Evolutionary conservation across 1,140 invertebrate species (phyloP), one percentile per base, ranked within the genome.

Genomic region (Drosophila aff.): DNA sequence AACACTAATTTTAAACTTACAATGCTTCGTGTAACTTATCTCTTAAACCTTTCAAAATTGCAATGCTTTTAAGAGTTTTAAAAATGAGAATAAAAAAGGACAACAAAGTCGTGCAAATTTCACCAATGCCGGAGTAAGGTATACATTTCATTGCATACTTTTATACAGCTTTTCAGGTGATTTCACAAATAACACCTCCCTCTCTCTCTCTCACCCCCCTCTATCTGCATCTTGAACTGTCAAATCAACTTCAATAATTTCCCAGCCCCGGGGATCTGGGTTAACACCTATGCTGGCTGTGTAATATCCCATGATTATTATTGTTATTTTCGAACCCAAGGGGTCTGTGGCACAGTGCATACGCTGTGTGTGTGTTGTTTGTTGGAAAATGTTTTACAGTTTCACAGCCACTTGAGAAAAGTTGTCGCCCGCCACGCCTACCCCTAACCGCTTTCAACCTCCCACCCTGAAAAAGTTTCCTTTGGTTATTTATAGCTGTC

Each of bases 401-500:
- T 89, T 78, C 69, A 57, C 74, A 76, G 74, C 28, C 77, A 81
- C 84, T 89, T 78, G 69, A 68, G 67, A 79, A 78, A 76, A 76
- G 18, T 68, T 68, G 38, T 49, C 43, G 41, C 21, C 26, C 33
- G 18, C 47, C 38, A 58, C 40, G 10, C 13, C 50, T 13, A n/a
- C 49, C 4, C 10, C 18, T 26, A 4, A 46, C 4, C 38, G 7
- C 10, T 26, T 47, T 2, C 21, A 23, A 2, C 46, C 47, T 0
- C 49, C 38, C 26, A 18, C 31, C 40, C 43, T 57, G 9, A n/a
- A 52, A 33, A 40, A 57, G 33, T 50, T 36, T 28, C 16, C 64
- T 60, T 59, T 38, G 59, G 71, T 90, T 84, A 90, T 89, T 90
- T 89, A 89, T 90, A 84, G 84, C 76, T 69, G 84, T 78, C 63